A percentile compares a stretch with the other conserved stretches of the same genome.
Conservation (phyloP, 2,888 invertebrate species). For the Keiferia lycopersicella region DNA sequence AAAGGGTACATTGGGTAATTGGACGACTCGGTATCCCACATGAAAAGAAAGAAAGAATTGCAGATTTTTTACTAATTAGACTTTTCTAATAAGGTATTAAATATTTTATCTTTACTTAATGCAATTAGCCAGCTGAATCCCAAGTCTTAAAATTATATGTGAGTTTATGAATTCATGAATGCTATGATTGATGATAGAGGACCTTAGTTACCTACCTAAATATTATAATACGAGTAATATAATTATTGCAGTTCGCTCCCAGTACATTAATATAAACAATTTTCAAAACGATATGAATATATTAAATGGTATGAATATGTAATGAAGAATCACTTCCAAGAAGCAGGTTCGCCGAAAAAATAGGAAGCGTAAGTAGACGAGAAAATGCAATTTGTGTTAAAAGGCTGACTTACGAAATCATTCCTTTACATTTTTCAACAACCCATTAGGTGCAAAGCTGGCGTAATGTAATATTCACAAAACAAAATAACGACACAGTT, state of each 20-base stretch:
- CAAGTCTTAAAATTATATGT: too few relatives aligned
- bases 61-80: too few relatives aligned
- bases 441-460: conserved; percentile 51
- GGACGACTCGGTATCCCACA: too few relatives aligned
- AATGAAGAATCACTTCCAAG: not conserved
- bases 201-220: too few relatives aligned
- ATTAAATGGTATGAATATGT: not conserved
- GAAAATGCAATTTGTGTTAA: conserved; percentile 54
- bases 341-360: not conserved
- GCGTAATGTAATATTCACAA: conserved; percentile 53
- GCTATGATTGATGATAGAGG: too few relatives aligned
- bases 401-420: conserved; percentile 57
- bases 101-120: too few relatives aligned
- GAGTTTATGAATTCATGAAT: too few relatives aligned
- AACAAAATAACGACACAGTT: conserved; percentile 36
- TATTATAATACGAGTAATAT: not conserved
- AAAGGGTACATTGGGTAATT: too few relatives aligned
- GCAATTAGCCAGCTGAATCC: too few relatives aligned
- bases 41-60: too few relatives aligned
- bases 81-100: too few relatives aligned
- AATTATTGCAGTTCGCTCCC: not conserved
- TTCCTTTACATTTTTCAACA: conserved; percentile 54
- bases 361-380: conserved; percentile 32
- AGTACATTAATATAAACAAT: not conserved
- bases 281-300: not conserved